Evolutionary conservation across 2,113 vertebrate species (phyloP).

Genomic region (Oophaga pumilio): DNA sequence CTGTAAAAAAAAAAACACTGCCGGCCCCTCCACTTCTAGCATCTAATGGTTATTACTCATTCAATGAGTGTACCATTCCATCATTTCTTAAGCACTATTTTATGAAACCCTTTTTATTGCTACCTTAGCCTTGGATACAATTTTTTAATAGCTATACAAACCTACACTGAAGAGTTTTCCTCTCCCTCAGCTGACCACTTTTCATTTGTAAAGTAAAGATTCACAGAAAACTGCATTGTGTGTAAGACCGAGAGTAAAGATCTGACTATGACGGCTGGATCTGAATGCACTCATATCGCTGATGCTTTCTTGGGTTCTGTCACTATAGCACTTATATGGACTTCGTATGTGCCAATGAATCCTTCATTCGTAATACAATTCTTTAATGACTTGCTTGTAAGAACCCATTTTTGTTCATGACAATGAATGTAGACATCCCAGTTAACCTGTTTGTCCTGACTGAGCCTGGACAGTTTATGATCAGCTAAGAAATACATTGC

Average conservation of each 20-base stretch:
- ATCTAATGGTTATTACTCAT: neutral
- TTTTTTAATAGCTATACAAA: neutral
- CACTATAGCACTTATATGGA: constrained; percentile 25
- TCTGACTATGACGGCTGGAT: neutral
- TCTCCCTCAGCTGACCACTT: neutral
- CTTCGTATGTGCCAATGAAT: constrained; percentile 14
- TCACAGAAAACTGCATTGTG: neutral
- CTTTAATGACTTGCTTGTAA: neutral
- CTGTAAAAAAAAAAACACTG: constrained; percentile 1
- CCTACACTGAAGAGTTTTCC: neutral
- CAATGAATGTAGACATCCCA: too few species aligned
- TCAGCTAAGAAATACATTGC: too few species aligned
- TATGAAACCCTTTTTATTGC: neutral
- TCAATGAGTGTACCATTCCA: neutral
- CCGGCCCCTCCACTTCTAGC: neutral
- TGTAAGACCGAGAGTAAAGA: neutral
- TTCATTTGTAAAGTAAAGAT: neutral
- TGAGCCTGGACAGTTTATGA: too few species aligned
- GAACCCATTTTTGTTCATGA: neutral
- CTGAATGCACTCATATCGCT: neutral
- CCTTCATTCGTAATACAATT: neutral
- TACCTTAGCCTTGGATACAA: neutral
- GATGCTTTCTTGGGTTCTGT: neutral
- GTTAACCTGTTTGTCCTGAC: neutral
- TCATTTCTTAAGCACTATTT: neutral